Conservation (phyloP, 2,797 vertebrate species). For the Chromobotia macracanthus region DNA sequence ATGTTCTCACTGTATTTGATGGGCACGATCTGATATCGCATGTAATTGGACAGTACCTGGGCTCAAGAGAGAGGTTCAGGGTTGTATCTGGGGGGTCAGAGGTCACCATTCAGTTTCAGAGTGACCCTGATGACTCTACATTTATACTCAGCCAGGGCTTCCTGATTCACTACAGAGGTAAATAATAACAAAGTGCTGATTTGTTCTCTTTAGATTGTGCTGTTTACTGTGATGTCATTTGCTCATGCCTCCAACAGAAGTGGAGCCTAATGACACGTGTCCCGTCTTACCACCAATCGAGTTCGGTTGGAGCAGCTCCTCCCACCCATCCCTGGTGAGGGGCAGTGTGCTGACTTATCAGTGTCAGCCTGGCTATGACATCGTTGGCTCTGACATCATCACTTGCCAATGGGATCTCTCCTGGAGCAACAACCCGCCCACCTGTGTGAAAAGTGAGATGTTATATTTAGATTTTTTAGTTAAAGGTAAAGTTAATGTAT, state of each 20-base stretch:
- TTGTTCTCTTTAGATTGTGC: not conserved
- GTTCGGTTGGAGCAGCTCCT: slow-evolving; percentile 90
- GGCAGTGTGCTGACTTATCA: slow-evolving; percentile 93
- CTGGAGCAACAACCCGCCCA: slow-evolving; percentile 90
- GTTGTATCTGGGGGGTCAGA: slow-evolving; percentile 87
- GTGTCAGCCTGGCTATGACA: slow-evolving; percentile 91
- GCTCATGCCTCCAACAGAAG: slow-evolving; percentile 76
- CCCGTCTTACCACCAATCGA: slow-evolving; percentile 84
- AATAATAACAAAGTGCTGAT: not conserved
- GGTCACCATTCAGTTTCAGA: slow-evolving; percentile 93
- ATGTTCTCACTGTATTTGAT: slow-evolving; percentile 87
- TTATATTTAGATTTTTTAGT: not conserved
- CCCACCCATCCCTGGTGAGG: slow-evolving; percentile 86
- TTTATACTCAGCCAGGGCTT: slow-evolving; percentile 90
- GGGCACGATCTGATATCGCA: slow-evolving; percentile 86
- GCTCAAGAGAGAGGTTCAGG: slow-evolving; percentile 85
- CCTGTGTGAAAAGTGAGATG: slow-evolving; percentile 86
- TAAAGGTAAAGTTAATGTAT: no score
- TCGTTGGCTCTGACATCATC: slow-evolving; percentile 91
- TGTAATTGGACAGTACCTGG: slow-evolving; percentile 87
- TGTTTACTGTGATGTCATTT: not conserved
- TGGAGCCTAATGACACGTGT: slow-evolving; percentile 91
- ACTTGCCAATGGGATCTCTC: slow-evolving; percentile 95
- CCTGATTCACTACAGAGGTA: slow-evolving; percentile 89
- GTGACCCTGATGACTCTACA: slow-evolving; percentile 84